These are phyloP conservation scores for Chaenodraco wilsoni DNA, from an alignment of 2,797 vertebrate species.

Conservation along the genomic window DNA sequence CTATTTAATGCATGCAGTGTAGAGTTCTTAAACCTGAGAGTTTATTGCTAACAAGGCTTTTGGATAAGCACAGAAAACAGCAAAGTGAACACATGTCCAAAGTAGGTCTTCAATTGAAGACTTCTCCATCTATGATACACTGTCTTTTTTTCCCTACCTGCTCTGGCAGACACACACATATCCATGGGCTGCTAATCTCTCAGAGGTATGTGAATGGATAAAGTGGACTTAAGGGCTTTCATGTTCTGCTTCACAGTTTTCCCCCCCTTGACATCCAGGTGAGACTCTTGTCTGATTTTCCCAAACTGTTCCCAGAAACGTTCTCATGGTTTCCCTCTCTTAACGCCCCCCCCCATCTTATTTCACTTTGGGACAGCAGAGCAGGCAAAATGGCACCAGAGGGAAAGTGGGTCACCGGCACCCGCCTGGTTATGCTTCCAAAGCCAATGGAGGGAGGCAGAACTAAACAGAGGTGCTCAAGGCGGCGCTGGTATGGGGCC, in stretches of 20 bases:
- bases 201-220: conserved; percentile 71
- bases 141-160: conserved; percentile 36
- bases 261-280: conserved; percentile 61
- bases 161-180: conserved; percentile 37
- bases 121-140: conserved; percentile 17
- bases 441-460: conserved; percentile 62
- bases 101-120: conserved; percentile 44
- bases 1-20: conserved; percentile 31
- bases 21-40: conserved; percentile 8
- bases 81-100: conserved; percentile 38
- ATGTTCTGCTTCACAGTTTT: conserved; percentile 59
- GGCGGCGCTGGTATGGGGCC: conserved; percentile 57
- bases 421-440: conserved; percentile 67
- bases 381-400: conserved; percentile 66
- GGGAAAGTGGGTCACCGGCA: conserved; percentile 72
- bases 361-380: conserved; percentile 60
- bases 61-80: conserved; percentile 21
- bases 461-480: conserved; percentile 58
- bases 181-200: conserved; percentile 63
- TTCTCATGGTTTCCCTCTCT: background rate
- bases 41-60: background rate
- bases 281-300: conserved; percentile 54
- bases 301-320: conserved; percentile 25
- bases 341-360: conserved; percentile 43
- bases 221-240: conserved; percentile 73